phyloP scores from a whole-genome alignment of 2,113 vertebrate genomes.

The Myodes glareolus region DNA sequence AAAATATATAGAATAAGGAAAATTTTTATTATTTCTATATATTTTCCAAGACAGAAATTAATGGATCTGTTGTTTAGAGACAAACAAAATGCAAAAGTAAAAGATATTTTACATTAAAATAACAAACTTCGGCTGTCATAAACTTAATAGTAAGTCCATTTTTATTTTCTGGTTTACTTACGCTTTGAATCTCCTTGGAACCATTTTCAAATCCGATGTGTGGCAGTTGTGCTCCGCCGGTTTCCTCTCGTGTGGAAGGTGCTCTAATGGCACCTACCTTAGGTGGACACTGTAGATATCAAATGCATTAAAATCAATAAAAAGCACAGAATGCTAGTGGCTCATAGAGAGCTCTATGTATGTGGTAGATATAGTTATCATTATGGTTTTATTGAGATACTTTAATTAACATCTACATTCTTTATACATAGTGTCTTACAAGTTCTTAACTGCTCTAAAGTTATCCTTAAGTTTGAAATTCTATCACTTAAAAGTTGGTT shows the following conservation, averaged over 20 bases:
- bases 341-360: conserved; percentile 36
- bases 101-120: background rate
- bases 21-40: background rate
- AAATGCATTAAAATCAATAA: conserved; percentile 46
- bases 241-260: background rate
- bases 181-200: background rate
- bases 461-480: background rate
- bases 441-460: background rate
- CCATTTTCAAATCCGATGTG: background rate
- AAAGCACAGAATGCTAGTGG: background rate
- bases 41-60: conserved; percentile 35
- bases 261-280: conserved; percentile 58
- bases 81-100: conserved; percentile 6
- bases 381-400: background rate
- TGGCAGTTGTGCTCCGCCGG: background rate
- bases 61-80: conserved; percentile 6
- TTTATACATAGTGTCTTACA: conserved; percentile 2
- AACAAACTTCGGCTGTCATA: background rate
- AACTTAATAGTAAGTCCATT: background rate
- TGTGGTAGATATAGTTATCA: background rate
- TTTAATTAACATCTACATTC: background rate
- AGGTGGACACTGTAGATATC: conserved; percentile 23
- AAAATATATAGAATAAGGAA: conserved; percentile 34
- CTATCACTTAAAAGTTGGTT: background rate
- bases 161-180: conserved; percentile 60